A percentile compares a stretch with the other conserved stretches of the same genome.
These are phyloP conservation scores for Himalopsyche kuldschensis DNA, from an alignment of 2,888 invertebrate genomes.

Conservation along the genomic window DNA sequence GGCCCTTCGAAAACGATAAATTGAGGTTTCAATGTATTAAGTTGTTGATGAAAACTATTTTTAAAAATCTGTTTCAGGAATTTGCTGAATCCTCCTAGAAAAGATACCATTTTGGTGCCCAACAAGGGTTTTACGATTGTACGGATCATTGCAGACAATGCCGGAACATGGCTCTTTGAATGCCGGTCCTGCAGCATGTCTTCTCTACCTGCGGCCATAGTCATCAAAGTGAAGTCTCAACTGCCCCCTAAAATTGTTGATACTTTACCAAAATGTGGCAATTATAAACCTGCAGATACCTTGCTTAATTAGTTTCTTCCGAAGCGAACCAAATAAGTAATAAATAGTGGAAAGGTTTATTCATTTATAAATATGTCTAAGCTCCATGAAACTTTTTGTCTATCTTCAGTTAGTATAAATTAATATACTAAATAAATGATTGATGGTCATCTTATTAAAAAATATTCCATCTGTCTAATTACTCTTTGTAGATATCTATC, in stretches of 20 bases:
- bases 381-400: too few relatives aligned
- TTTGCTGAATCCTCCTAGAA: slow-evolving; percentile 56
- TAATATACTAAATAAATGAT: too few relatives aligned
- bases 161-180: slow-evolving; percentile 58
- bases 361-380: too few relatives aligned
- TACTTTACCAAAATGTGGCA: slow-evolving; percentile 57
- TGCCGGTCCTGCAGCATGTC: slow-evolving; percentile 52
- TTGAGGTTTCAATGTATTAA: too few relatives aligned
- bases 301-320: slow-evolving; percentile 47
- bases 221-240: slow-evolving; percentile 53
- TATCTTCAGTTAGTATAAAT: too few relatives aligned
- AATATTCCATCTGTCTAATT: too few relatives aligned
- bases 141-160: slow-evolving; percentile 58
- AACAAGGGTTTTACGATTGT: slow-evolving; percentile 65
- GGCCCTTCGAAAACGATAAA: too few relatives aligned
- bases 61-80: slow-evolving; percentile 49
- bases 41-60: not conserved
- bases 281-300: slow-evolving; percentile 55
- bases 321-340: not conserved
- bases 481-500: too few relatives aligned
- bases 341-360: too few relatives aligned
- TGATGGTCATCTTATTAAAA: too few relatives aligned
- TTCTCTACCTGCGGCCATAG: slow-evolving; percentile 53
- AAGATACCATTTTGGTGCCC: slow-evolving; percentile 66
- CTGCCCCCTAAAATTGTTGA: slow-evolving; percentile 53